Evolutionary conservation across 1,140 invertebrate genomes (phyloP), one percentile per base, ranked within the genome.

Genomic region (Patella vulgata): DNA sequence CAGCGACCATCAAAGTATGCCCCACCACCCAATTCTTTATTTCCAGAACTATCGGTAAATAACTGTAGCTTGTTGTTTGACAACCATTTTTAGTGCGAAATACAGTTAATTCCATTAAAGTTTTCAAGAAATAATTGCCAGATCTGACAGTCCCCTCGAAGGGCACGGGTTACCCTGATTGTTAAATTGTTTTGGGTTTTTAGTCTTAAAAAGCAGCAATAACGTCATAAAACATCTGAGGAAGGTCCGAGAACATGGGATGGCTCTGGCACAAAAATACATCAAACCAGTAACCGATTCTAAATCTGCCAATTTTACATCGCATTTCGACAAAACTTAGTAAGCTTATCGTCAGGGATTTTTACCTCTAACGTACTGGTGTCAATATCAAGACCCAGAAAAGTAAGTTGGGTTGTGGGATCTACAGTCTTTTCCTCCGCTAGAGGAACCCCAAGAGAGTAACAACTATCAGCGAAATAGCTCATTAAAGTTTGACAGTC

Each of bases 41-140:
- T n/a, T n/a, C n/a, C n/a, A n/a, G n/a, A n/a, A n/a, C n/a, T n/a
- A n/a, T n/a, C n/a, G n/a, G n/a, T n/a, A n/a, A 27, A 69, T 3
- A 69, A 52, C 19, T 63, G 43, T 8, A 63, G 36, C 30, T 42
- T 12, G n/a, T n/a, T n/a, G n/a, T n/a, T n/a, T n/a, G n/a, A n/a
- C n/a, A n/a, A n/a, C n/a, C n/a, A n/a, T n/a, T 31, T 28, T 5
- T 50, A 11, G n/a, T 60, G 47, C 36, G 40, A 54, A 12, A 68
- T 64, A 28, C 43, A 56, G 2, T 21, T 47, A 12, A 46, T 56
- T 12, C 62, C 65, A 64, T 61, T 67, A 54, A 53, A 61, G 2
- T 50, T 23, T 14, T 43, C 12, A 27, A 70, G 54, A 36, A 66
- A 67, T 30, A 9, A n/a, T n/a, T 51, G 21, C 63, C 64, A 73